Conservation (phyloP, 2,113 vertebrate genomes). For the Astatotilapia flaviijosephi region DNA sequence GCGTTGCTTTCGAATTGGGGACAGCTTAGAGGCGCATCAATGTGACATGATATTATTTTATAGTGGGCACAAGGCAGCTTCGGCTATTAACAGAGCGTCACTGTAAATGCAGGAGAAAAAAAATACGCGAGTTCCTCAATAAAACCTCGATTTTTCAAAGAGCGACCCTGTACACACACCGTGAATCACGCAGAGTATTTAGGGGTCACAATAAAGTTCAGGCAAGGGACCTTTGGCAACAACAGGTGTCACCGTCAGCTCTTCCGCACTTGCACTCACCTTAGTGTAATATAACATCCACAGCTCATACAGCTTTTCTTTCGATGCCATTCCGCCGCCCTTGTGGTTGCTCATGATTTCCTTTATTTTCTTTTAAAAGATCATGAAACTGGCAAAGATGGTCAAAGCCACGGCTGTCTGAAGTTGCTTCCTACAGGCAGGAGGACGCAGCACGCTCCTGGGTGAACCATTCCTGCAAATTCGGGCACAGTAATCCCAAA, state of each 20-base stretch:
- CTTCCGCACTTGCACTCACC: slow-evolving; percentile 74
- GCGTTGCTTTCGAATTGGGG: background rate
- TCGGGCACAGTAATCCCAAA: background rate
- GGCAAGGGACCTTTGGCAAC: background rate
- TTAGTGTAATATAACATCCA: slow-evolving; percentile 90
- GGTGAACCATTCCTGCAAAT: slow-evolving; percentile 50
- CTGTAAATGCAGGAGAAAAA: background rate
- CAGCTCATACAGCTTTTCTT: slow-evolving; percentile 84
- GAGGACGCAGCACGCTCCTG: slow-evolving; percentile 34
- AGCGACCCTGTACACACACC: background rate
- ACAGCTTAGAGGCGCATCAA: background rate
- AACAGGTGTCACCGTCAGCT: slow-evolving; percentile 64
- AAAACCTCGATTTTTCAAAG: background rate
- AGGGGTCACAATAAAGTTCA: slow-evolving; percentile 1
- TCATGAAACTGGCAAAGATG: slow-evolving; percentile 1
- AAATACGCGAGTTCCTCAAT: slow-evolving; percentile 14
- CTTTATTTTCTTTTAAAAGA: slow-evolving; percentile 13
- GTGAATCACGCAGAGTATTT: background rate
- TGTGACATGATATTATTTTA: background rate
- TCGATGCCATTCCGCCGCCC: slow-evolving; percentile 79
- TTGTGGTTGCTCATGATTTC: slow-evolving; percentile 42
- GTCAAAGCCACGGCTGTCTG: background rate
- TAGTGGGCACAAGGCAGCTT: background rate
- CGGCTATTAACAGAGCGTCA: background rate
- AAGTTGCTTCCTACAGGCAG: slow-evolving; percentile 39